These are phyloP conservation scores for Rhea pennata DNA, from an alignment of 2,113 vertebrate species.

Conservation along the genomic window DNA sequence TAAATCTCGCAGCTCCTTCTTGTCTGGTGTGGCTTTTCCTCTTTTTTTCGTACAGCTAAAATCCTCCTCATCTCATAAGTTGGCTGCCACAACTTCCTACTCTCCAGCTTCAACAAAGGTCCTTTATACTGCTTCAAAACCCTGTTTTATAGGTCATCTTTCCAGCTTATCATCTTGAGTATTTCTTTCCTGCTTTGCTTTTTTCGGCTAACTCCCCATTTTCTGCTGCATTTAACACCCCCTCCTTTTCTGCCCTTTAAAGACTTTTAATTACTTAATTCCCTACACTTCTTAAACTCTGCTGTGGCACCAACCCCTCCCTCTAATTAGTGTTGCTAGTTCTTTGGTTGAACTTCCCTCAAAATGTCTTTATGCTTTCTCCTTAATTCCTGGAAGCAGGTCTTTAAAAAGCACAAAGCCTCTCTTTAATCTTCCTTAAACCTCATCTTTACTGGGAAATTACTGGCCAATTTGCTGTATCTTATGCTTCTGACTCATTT, in stretches of 20 bases:
- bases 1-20: neutral
- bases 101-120: neutral
- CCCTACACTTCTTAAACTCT: neutral
- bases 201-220: neutral
- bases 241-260: neutral
- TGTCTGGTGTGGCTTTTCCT: neutral
- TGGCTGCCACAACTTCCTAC: neutral
- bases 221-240: conserved; percentile 11
- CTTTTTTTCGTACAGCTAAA: neutral
- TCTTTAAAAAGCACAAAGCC: neutral
- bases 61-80: neutral
- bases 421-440: conserved; percentile 34
- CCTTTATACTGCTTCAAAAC: neutral
- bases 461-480: neutral
- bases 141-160: neutral
- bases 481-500: neutral
- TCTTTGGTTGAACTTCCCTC: neutral
- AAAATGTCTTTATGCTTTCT: neutral
- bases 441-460: neutral
- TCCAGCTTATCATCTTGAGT: neutral
- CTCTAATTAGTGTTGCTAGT: neutral
- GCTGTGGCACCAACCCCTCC: neutral
- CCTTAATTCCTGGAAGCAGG: neutral
- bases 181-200: neutral
- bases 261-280: conserved; percentile 11